Evolutionary conservation across 1,140 invertebrate genomes (phyloP).

Genomic region (Penaeus vannamei): DNA sequence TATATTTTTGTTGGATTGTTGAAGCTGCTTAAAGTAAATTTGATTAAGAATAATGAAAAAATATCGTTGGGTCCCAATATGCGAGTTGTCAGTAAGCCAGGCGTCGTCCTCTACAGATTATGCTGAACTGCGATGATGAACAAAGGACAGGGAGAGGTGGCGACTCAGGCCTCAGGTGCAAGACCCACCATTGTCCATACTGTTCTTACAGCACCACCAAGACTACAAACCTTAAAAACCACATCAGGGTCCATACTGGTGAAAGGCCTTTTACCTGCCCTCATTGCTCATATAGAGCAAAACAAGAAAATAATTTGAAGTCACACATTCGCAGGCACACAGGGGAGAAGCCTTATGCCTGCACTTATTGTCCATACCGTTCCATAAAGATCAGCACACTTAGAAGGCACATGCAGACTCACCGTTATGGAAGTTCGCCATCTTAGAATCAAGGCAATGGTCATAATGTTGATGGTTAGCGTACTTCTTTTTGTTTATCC

Average conservation of each 20-base stretch:
- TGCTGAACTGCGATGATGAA: slow-evolving; percentile 46
- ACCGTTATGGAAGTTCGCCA: not conserved
- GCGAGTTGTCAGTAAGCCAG: slow-evolving; percentile 49
- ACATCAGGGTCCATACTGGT: slow-evolving; percentile 62
- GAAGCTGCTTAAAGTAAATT: no score
- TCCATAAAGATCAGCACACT: slow-evolving; percentile 51
- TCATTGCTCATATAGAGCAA: slow-evolving; percentile 61
- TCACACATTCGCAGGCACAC: slow-evolving; percentile 56
- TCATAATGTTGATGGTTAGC: no score
- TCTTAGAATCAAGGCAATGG: no score
- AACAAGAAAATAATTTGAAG: slow-evolving; percentile 59
- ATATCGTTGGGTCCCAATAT: not conserved
- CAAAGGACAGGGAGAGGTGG: slow-evolving; percentile 48
- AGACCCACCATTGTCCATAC: slow-evolving; percentile 53
- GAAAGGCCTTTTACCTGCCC: slow-evolving; percentile 63
- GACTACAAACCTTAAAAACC: slow-evolving; percentile 58
- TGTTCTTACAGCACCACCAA: slow-evolving; percentile 56
- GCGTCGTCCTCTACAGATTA: slow-evolving; percentile 60
- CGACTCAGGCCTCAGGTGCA: slow-evolving; percentile 22
- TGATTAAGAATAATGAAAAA: no score
- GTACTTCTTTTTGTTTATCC: no score
- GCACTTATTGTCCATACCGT: slow-evolving; percentile 44
- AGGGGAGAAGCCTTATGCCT: slow-evolving; percentile 53
- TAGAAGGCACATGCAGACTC: slow-evolving; percentile 56
- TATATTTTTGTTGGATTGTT: no score